Evolutionary conservation across 2,113 vertebrate genomes (phyloP).

Genomic region (Podarcis raffonei): DNA sequence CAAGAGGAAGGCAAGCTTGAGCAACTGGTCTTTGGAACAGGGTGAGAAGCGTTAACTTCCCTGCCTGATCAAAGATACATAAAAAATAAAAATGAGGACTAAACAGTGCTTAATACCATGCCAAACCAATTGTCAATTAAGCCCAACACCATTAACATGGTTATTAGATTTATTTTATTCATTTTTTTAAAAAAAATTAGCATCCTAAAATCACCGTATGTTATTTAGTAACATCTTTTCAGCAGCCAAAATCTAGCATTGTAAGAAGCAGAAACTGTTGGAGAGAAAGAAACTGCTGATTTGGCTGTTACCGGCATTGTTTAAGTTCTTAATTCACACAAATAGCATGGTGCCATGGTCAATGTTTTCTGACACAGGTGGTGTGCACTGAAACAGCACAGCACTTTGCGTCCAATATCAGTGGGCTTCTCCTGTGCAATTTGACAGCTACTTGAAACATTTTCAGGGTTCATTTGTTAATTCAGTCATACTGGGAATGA

Average conservation of each 20-base stretch:
- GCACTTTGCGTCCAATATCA: slow-evolving; percentile 30
- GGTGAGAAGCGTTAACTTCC: background rate
- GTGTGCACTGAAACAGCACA: slow-evolving; percentile 16
- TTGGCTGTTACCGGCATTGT: background rate
- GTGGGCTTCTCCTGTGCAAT: slow-evolving; percentile 38
- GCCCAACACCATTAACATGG: background rate
- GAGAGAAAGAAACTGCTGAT: slow-evolving; percentile 27
- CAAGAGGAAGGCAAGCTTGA: too few relatives aligned
- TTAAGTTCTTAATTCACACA: background rate
- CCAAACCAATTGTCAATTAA: background rate
- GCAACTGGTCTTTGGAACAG: background rate
- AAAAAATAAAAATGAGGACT: background rate
- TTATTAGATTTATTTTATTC: background rate
- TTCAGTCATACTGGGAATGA: slow-evolving; percentile 43
- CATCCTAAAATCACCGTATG: background rate
- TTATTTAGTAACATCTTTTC: slow-evolving; percentile 7
- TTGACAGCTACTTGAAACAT: slow-evolving; percentile 63
- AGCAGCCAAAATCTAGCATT: slow-evolving; percentile 12
- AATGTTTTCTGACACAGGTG: slow-evolving; percentile 20
- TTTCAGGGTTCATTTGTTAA: slow-evolving; percentile 65
- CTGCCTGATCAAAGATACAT: background rate
- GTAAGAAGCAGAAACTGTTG: background rate
- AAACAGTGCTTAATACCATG: background rate
- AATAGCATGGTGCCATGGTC: background rate
- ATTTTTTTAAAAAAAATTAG: background rate